Evolutionary conservation across 2,888 invertebrate genomes (phyloP), one percentile per base, ranked within the genome.

Genomic region (Lochmaea crataegi): DNA sequence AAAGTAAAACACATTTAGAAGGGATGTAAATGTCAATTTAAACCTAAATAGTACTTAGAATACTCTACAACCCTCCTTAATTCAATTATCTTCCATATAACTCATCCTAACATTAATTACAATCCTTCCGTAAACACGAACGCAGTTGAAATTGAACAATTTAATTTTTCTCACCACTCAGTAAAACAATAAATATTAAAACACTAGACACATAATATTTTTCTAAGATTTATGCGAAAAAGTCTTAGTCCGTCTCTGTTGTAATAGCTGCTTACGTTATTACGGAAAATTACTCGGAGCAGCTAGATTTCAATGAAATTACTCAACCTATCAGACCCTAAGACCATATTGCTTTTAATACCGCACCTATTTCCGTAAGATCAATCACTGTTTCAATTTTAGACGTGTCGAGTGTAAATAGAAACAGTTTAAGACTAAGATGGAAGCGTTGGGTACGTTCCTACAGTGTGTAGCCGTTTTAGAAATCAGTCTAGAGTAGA

Each of bases 281-380:
- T 70, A 68, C 57, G 72, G 72, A 42, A 74, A 73, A 78, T 79
- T 75, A 75, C 75, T 77, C 68, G 58, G 73, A 76, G 41, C 69
- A 73, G 72, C 75, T 75, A 74, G 72, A 72, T 74, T 72, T 65
- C 76, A 76, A 79, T 78, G 75, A 75, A 78, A 80, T 80, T 78
- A 79, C 75, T 78, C 74, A 74, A 78, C 79, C 77, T 79, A 77
- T 76, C 78, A 77, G 68, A 68, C 68, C 57, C 72, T 61, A 65
- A 65, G 67, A 72, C 65, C 71, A 67, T 56, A 65, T 74, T 42
- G 60, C 75, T 75, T 73, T 75, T 73, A 72, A 75, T 66, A 63
- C 69, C 69, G 63, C 73, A 76, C 75, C 75, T 76, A 72, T 72
- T 73, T 73, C 68, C 63, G 61, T 61, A 32, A 70, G 73, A 76